Evolutionary conservation across 1,140 invertebrate genomes (phyloP), one percentile per base, ranked within the genome.

Genomic region (Cherax destructor): DNA sequence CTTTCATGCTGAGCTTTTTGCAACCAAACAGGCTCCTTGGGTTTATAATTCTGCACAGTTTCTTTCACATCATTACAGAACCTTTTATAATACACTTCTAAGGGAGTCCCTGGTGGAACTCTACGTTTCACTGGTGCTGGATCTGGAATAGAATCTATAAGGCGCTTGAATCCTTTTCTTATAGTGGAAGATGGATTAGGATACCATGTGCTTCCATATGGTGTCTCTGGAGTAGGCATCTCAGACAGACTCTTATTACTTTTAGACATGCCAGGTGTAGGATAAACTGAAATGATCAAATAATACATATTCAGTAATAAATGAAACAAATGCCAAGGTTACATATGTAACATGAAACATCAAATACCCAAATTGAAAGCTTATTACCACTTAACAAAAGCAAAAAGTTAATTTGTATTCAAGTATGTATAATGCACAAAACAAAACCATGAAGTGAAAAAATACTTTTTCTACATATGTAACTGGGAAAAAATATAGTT

Each of bases 41-140:
- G 18, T 21, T 77, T 78, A 56, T 86, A 81, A 49, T 92, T 93
- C 10, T 92, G 84, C 50, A 92, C 50, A n/a, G 92, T 93, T 18
- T 91, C 85, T 41, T 83, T 72, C 6, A 94, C 78, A 72, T 93
- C 91, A 24, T 93, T 50, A 11, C 91, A 89, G 85, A 94, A 94
- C 78, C 72, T 91, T 86, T 86, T 91, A 30, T 86, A 91, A 52
- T 84, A 90, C 24, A 76, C 78, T 47, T 81, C 74, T 18, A 56
- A 50, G n/a, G 88, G 81, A 77, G 88, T 84, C 30, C 49, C 72
- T 47, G 69, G 69, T 30, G 69, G n/a, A 41, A 50, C 21, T 74
- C 49, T n/a, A 30, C 50, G 47, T 18, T 56, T 76, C 13, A 24
- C 78, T 30, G 13, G 65, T 21, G 79, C 52, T n/a, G 56, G 21